Conservation (phyloP, 2,888 invertebrate species). For the Timandra comae region DNA sequence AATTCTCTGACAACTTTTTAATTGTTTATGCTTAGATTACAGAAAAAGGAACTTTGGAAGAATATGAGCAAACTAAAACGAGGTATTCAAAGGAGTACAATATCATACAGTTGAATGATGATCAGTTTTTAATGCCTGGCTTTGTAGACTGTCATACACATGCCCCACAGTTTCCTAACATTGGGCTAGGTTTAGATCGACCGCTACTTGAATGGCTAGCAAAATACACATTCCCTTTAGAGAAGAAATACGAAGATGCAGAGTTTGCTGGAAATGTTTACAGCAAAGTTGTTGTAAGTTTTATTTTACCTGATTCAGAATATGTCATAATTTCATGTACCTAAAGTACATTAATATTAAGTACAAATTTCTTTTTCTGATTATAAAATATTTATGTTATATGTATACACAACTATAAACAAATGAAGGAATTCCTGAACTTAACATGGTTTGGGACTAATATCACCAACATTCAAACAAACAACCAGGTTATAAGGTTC, state of each 20-base stretch:
- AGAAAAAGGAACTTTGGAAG: slow-evolving; percentile 33
- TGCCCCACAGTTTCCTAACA: slow-evolving; percentile 91
- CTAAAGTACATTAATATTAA: too few relatives aligned
- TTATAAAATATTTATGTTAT: too few relatives aligned
- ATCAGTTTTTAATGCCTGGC: slow-evolving; percentile 90
- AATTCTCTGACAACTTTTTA: too few relatives aligned
- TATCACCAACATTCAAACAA: too few relatives aligned
- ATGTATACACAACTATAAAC: too few relatives aligned
- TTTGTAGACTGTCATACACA: slow-evolving; percentile 94
- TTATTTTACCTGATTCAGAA: too few relatives aligned
- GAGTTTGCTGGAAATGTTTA: slow-evolving; percentile 84
- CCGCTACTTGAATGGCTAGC: slow-evolving; percentile 90
- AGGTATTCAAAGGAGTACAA: slow-evolving; percentile 30
- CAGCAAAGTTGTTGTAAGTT: slow-evolving; percentile 86
- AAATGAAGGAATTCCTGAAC: too few relatives aligned
- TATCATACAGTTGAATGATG: slow-evolving; percentile 32
- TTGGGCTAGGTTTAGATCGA: slow-evolving; percentile 88
- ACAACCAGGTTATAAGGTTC: too few relatives aligned
- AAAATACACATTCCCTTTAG: slow-evolving; percentile 90
- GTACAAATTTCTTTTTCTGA: too few relatives aligned
- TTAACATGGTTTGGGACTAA: too few relatives aligned
- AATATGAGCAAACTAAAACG: slow-evolving; percentile 30
- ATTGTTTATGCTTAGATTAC: slow-evolving; percentile 46
- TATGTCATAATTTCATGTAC: too few relatives aligned
- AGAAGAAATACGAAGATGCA: slow-evolving; percentile 81